Conservation (phyloP, 1,140 invertebrate species). For the Drosophila busckii region DNA sequence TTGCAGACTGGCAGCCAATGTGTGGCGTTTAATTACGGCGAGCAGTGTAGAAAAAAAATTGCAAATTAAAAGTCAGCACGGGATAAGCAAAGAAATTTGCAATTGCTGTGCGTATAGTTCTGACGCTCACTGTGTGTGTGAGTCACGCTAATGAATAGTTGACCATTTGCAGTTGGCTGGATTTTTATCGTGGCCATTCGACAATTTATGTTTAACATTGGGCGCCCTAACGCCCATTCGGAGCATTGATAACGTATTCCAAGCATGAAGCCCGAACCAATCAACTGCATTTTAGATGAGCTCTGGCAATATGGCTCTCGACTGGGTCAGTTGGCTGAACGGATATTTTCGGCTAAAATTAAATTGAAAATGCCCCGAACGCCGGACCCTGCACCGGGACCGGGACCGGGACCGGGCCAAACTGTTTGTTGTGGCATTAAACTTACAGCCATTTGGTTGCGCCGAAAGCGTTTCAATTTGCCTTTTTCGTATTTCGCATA, state of each 20-base stretch:
- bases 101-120: no score
- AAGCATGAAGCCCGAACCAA: constrained; percentile 47
- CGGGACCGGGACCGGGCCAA: no score
- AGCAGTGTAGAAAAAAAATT: no score
- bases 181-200: constrained; percentile 59
- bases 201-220: constrained; percentile 49
- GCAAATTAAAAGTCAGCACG: no score
- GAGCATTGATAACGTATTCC: constrained; percentile 73
- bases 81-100: no score
- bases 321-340: constrained; percentile 4
- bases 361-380: constrained; percentile 54
- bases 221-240: constrained; percentile 11
- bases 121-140: no score
- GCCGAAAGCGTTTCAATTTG: constrained; percentile 35
- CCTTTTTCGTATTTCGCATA: constrained; percentile 15
- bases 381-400: neutral
- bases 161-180: constrained; percentile 57
- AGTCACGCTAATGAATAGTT: constrained; percentile 76
- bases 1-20: no score
- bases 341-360: constrained; percentile 50
- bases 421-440: constrained; percentile 24
- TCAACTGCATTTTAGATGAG: constrained; percentile 67
- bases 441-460: constrained; percentile 1
- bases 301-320: neutral
- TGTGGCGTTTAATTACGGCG: constrained; percentile 43